Evolutionary conservation across 2,888 invertebrate species (phyloP).

Genomic region (Lydus trimaculatus): DNA sequence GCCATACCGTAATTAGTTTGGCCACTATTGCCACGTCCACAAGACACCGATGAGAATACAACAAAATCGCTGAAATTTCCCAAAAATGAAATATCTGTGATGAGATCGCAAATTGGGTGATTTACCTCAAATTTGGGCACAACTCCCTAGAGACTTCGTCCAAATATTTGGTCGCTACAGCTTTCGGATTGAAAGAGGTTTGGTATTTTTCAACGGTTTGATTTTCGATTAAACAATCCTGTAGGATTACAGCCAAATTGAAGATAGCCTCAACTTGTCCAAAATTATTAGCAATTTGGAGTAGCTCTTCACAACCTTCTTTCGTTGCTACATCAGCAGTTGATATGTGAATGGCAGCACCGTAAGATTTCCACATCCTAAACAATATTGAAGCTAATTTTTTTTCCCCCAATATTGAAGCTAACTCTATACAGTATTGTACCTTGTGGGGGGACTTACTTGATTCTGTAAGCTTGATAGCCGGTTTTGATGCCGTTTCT

Average conservation of each 20-base stretch:
- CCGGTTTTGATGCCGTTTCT: constrained; percentile 66
- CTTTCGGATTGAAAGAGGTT: constrained; percentile 66
- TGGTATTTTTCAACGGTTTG: constrained; percentile 63
- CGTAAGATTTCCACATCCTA: constrained; percentile 57
- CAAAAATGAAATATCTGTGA: neutral
- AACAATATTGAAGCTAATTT: neutral
- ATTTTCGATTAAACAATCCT: constrained; percentile 65
- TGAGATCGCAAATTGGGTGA: neutral
- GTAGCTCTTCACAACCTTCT: constrained; percentile 71
- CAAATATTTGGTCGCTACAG: constrained; percentile 75
- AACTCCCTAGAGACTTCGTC: constrained; percentile 66
- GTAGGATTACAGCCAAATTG: constrained; percentile 60
- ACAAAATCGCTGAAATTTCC: constrained; percentile 72
- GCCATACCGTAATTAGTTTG: constrained; percentile 90
- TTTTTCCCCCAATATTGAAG: neutral
- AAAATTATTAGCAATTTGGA: constrained; percentile 67
- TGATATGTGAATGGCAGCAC: constrained; percentile 70
- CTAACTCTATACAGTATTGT: no score
- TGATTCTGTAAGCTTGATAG: constrained; percentile 60
- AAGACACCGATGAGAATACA: constrained; percentile 89
- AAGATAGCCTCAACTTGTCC: constrained; percentile 76
- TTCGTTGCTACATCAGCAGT: constrained; percentile 72
- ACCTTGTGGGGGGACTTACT: neutral
- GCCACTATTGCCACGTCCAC: constrained; percentile 92
- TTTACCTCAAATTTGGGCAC: constrained; percentile 15